Evolutionary conservation across 2,797 vertebrate genomes (phyloP), one percentile per base, ranked within the genome.

Genomic region (Coluber constrictor): DNA sequence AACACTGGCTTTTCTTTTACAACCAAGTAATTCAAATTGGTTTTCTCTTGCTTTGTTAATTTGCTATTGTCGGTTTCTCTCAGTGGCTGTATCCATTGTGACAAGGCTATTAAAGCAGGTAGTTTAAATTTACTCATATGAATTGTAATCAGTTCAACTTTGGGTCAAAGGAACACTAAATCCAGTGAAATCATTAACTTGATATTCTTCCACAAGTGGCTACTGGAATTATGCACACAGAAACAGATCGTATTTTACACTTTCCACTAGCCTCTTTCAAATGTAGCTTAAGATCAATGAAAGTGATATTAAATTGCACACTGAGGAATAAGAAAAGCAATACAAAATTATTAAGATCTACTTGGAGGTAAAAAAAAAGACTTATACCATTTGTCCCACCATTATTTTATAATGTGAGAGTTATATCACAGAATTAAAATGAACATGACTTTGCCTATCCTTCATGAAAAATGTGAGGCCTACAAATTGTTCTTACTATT

Each of bases 91-190:
- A 43, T 32, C 1, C 29, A 59, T 27, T 55, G 0, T 27, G 32
- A 86, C 43, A 70, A 63, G 90, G 20, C 29, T 54, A 54, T 29
- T 94, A 90, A 0, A 47, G 60, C 47, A 54, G 70, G 7, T 47
- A 7, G 57, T 92, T 60, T 25, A 95, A 93, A 60, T 18, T 94
- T 89, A 43, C 18, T 92, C 83, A 61, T 11, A 74, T 18, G 90
- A 70, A 0, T 0, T 1, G 25, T 56, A 29, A 18, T 1, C n/a
- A 86, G 15, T 1, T 92, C 60, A 88, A 94, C 74, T 29, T 51
- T 23, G 57, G 56, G 29, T 70, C 0, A 5, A 2, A 37, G 47
- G 4, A 90, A 27, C 27, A 89, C n/a, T 89, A 87, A 61, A 83
- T 83, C 83, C 27, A 93, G 93, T 79, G 0, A 2, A 87, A 87